Percentiles rank a stretch among this genome's conserved stretches.
phyloP scores from a whole-genome alignment of 2,113 vertebrate species.

The Melanostigma gelatinosum region DNA sequence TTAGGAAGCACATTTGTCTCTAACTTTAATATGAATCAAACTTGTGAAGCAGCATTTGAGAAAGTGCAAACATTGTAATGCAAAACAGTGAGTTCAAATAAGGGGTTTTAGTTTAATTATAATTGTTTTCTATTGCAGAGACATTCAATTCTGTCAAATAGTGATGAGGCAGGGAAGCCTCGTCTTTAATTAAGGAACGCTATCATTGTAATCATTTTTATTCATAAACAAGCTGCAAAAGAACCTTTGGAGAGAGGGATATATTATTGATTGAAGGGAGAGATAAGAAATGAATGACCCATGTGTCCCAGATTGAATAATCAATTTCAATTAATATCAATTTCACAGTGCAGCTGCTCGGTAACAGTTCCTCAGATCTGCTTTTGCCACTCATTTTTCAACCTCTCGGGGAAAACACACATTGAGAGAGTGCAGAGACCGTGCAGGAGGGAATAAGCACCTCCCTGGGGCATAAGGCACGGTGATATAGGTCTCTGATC shows the following conservation, averaged over 20 bases:
- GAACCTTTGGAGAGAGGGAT: slow-evolving; percentile 57
- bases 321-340: slow-evolving; percentile 82
- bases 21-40: slow-evolving; percentile 1
- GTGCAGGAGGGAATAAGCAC: not conserved
- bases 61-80: slow-evolving; percentile 9
- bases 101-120: slow-evolving; percentile 10
- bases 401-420: slow-evolving; percentile 34
- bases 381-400: slow-evolving; percentile 72
- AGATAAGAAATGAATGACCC: slow-evolving; percentile 83
- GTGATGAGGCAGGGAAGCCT: slow-evolving; percentile 37
- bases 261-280: slow-evolving; percentile 76
- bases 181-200: slow-evolving; percentile 60
- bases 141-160: slow-evolving; percentile 54
- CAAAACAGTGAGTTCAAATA: slow-evolving; percentile 26
- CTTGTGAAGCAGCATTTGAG: not conserved
- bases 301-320: slow-evolving; percentile 80
- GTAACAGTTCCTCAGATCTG: slow-evolving; percentile 60
- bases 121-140: slow-evolving; percentile 8
- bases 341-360: slow-evolving; percentile 75
- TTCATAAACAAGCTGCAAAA: slow-evolving; percentile 69
- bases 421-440: slow-evolving; percentile 9
- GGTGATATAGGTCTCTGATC: slow-evolving; percentile 6
- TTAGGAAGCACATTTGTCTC: slow-evolving; percentile 8
- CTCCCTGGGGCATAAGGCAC: slow-evolving; percentile 9
- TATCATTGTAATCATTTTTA: slow-evolving; percentile 61